A percentile compares a stretch with the other conserved stretches of the same genome.
Evolutionary conservation across 2,113 vertebrate species (phyloP).

Genomic region (Eulacestoma nigropectus): DNA sequence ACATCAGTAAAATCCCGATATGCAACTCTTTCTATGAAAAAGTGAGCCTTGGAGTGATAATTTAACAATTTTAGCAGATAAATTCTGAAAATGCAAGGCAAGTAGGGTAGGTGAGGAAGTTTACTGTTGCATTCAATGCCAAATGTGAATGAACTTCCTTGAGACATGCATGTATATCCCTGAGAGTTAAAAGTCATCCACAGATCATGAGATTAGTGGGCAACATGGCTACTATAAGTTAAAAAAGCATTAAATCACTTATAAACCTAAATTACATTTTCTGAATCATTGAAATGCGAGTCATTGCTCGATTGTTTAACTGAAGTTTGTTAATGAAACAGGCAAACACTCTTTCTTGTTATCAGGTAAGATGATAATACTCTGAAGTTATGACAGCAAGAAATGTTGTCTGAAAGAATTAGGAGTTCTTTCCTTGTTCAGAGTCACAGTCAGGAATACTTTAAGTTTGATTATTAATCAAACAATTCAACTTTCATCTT

Average conservation of each 20-base stretch:
- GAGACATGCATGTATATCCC: background rate
- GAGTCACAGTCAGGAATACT: background rate
- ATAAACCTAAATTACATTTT: background rate
- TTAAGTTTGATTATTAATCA: background rate
- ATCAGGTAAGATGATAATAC: background rate
- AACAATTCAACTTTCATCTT: background rate
- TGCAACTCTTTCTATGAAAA: background rate
- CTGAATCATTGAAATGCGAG: background rate
- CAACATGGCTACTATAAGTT: background rate
- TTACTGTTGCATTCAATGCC: background rate
- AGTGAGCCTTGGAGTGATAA: background rate
- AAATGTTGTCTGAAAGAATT: background rate
- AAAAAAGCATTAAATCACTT: background rate
- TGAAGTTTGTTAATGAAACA: background rate
- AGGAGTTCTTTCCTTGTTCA: background rate
- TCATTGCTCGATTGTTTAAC: background rate
- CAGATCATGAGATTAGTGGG: background rate
- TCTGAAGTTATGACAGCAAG: background rate
- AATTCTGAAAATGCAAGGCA: background rate
- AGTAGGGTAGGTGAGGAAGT: background rate
- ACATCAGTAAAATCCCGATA: slow-evolving; percentile 27
- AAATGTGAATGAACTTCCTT: background rate
- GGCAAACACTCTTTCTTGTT: background rate
- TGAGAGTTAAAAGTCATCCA: background rate
- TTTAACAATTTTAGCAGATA: background rate